phyloP scores from a whole-genome alignment of 2,888 invertebrate species.

The Colletes collaris region DNA sequence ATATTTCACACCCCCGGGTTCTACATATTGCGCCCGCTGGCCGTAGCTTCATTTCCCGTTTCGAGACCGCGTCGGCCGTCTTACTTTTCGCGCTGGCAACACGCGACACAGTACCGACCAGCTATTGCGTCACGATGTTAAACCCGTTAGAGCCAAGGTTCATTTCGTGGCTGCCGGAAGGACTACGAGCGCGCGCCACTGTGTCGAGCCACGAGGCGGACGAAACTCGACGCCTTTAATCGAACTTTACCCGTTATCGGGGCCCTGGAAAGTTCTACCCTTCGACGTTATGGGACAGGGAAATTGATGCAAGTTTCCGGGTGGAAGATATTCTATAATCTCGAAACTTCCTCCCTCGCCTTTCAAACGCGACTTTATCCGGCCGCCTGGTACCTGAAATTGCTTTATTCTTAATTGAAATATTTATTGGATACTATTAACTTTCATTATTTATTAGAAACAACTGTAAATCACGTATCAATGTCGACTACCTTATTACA shows the following conservation, averaged over 20 bases:
- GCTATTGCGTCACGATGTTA: slow-evolving; percentile 27
- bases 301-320: slow-evolving; percentile 10
- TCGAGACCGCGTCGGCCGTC: slow-evolving; percentile 2
- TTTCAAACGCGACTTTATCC: neutral
- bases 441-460: too few relatives aligned
- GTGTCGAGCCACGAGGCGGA: too few relatives aligned
- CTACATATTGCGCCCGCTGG: slow-evolving; percentile 31
- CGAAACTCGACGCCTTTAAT: slow-evolving; percentile 26
- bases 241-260: slow-evolving; percentile 44
- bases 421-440: too few relatives aligned
- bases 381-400: neutral
- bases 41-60: slow-evolving; percentile 20
- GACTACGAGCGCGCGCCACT: neutral
- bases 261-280: slow-evolving; percentile 2
- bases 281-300: neutral
- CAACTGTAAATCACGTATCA: too few relatives aligned
- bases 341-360: neutral
- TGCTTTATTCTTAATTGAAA: neutral
- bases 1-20: slow-evolving; percentile 36
- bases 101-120: neutral
- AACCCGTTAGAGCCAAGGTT: slow-evolving; percentile 11
- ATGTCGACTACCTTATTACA: too few relatives aligned
- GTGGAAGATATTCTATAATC: neutral
- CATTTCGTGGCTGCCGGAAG: slow-evolving; percentile 1
- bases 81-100: slow-evolving; percentile 27